phyloP scores from a whole-genome alignment of 2,797 vertebrate species.

The Chrosomus eos region DNA sequence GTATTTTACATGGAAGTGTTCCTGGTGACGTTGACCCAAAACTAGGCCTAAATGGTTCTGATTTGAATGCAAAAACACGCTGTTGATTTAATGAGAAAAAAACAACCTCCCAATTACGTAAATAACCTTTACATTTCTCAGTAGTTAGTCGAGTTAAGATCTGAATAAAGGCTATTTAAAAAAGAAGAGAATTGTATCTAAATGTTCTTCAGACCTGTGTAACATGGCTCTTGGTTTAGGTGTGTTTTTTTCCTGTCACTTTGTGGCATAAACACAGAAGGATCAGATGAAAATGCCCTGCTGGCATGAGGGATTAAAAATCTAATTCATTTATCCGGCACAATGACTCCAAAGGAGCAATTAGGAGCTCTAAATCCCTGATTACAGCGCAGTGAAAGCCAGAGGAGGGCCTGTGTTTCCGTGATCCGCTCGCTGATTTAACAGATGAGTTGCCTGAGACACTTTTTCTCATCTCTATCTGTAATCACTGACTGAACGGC shows the following conservation, averaged over 20 bases:
- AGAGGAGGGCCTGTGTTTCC: slow-evolving; percentile 36
- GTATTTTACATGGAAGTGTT: background rate
- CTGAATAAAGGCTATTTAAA: background rate
- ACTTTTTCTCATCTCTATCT: slow-evolving; percentile 44
- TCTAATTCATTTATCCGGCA: slow-evolving; percentile 53
- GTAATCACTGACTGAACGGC: slow-evolving; percentile 36
- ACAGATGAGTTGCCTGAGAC: slow-evolving; percentile 53
- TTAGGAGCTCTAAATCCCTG: slow-evolving; percentile 48
- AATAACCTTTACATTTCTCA: no score
- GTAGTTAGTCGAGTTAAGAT: background rate
- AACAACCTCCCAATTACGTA: no score
- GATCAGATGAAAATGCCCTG: slow-evolving; percentile 50
- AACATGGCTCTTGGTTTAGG: background rate
- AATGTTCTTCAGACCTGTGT: background rate
- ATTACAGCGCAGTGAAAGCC: slow-evolving; percentile 55
- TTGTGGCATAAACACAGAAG: slow-evolving; percentile 35
- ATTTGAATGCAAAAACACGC: background rate
- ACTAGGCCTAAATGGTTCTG: background rate
- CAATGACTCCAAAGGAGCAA: slow-evolving; percentile 59
- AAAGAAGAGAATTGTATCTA: background rate
- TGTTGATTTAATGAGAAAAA: background rate
- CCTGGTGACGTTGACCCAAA: background rate
- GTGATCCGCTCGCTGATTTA: slow-evolving; percentile 58
- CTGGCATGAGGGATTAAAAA: slow-evolving; percentile 57
- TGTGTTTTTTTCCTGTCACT: slow-evolving; percentile 9